phyloP scores from a whole-genome alignment of 2,797 vertebrate genomes.

The Atherinosoma microstoma region DNA sequence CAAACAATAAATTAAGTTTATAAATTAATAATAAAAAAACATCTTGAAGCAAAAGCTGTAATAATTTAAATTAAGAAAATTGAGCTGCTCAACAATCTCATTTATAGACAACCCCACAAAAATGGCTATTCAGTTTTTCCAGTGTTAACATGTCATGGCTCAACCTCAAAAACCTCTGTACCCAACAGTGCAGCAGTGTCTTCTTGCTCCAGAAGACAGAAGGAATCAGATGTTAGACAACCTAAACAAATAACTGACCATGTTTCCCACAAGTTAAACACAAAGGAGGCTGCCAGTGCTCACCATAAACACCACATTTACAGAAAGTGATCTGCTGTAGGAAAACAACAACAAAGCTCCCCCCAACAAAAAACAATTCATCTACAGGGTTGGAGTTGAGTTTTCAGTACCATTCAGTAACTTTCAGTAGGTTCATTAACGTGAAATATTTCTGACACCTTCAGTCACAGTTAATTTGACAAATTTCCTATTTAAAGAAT shows the following conservation, averaged over 20 bases:
- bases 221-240: constrained; percentile 47
- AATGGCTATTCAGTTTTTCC: constrained; percentile 73
- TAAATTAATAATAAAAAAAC: constrained; percentile 83
- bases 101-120: constrained; percentile 55
- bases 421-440: constrained; percentile 33
- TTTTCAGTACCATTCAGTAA: constrained; percentile 30
- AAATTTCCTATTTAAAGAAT: constrained; percentile 60
- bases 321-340: constrained; percentile 19
- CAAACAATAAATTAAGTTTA: constrained; percentile 85
- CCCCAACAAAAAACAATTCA: constrained; percentile 2
- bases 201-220: constrained; percentile 27
- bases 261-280: constrained; percentile 47
- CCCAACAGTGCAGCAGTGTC: constrained; percentile 26
- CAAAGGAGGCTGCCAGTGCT: constrained; percentile 61
- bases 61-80: constrained; percentile 78
- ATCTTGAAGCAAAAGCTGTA: constrained; percentile 69
- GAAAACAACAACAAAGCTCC: not conserved
- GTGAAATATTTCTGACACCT: constrained; percentile 50
- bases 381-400: not conserved
- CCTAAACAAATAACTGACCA: constrained; percentile 39
- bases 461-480: constrained; percentile 40
- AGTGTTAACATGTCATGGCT: constrained; percentile 71
- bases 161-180: constrained; percentile 33
- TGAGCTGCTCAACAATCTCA: constrained; percentile 74
- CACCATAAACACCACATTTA: constrained; percentile 43